phyloP scores from a whole-genome alignment of 2,797 vertebrate species.

The Cryptoprocta ferox region DNA sequence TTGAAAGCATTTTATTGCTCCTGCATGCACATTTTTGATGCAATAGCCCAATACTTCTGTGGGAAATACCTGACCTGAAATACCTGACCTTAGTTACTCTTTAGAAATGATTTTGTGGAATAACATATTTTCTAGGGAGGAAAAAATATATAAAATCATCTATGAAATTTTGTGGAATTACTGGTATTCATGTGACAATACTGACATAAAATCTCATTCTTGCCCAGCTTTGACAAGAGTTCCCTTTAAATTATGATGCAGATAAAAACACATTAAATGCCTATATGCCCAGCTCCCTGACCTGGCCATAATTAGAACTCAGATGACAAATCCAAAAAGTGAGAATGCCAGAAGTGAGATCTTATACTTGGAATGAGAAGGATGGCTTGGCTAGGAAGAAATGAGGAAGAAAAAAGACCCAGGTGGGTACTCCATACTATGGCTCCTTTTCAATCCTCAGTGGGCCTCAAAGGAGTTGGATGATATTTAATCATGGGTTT shows the following conservation, averaged over 20 bases:
- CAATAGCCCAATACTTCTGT: conserved; percentile 15
- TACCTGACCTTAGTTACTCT: not conserved
- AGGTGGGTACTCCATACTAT: not conserved
- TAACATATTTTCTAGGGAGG: not conserved
- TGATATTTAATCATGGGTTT: not conserved
- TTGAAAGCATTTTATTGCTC: not conserved
- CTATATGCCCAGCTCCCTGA: not conserved
- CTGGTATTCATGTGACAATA: not conserved
- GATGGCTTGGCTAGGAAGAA: conserved; percentile 21
- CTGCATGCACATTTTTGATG: not conserved
- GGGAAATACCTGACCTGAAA: conserved; percentile 38
- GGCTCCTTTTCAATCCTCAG: not conserved
- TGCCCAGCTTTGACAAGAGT: not conserved
- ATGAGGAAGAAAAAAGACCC: conserved; percentile 26
- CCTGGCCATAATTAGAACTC: conserved; percentile 34
- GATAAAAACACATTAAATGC: conserved; percentile 29
- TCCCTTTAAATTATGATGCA: conserved; percentile 35
- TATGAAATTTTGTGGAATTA: conserved; percentile 13
- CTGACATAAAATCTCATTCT: not conserved
- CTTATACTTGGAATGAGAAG: not conserved
- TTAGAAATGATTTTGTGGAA: conserved; percentile 9
- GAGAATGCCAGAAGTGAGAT: not conserved
- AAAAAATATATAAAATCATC: not conserved
- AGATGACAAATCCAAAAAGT: not conserved
- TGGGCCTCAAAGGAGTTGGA: not conserved